Conservation (phyloP, 2,888 invertebrate genomes). For the Polydrusus pterygomalis region DNA sequence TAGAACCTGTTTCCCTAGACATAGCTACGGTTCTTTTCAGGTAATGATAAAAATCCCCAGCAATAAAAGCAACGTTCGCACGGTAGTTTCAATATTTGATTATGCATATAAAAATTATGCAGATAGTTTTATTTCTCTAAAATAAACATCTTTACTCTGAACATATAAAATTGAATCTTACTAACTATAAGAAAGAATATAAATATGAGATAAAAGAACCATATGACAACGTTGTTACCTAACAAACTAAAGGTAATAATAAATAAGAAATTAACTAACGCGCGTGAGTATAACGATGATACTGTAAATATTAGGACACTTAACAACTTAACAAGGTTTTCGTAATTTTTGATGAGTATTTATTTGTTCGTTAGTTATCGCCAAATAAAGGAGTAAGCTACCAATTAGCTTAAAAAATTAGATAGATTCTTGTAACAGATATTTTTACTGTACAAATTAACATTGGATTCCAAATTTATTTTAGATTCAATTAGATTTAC, state of each 20-base stretch:
- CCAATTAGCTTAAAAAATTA: slow-evolving; percentile 36
- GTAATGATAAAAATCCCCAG: too few species aligned
- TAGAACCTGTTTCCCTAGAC: too few species aligned
- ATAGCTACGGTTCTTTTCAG: too few species aligned
- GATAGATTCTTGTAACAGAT: slow-evolving; percentile 28
- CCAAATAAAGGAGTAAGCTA: slow-evolving; percentile 38
- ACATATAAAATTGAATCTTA: too few species aligned
- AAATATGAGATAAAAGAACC: too few species aligned
- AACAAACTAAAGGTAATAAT: slow-evolving; percentile 28
- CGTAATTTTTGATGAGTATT: slow-evolving; percentile 52
- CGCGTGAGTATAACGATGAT: slow-evolving; percentile 37
- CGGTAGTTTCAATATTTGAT: too few species aligned
- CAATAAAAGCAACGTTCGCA: too few species aligned
- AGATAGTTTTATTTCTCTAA: too few species aligned
- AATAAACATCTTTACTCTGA: too few species aligned
- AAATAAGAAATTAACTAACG: slow-evolving; percentile 32
- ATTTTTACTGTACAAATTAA: slow-evolving; percentile 44
- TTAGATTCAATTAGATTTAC: not conserved
- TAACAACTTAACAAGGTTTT: slow-evolving; percentile 54
- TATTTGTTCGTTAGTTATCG: slow-evolving; percentile 45
- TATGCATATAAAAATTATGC: too few species aligned
- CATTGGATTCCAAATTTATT: not conserved
- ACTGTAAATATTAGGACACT: slow-evolving; percentile 53
- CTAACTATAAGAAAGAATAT: too few species aligned
- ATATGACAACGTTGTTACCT: slow-evolving; percentile 31